Evolutionary conservation across 1,140 invertebrate genomes (phyloP).

Genomic region (Drosophila pruinosa): DNA sequence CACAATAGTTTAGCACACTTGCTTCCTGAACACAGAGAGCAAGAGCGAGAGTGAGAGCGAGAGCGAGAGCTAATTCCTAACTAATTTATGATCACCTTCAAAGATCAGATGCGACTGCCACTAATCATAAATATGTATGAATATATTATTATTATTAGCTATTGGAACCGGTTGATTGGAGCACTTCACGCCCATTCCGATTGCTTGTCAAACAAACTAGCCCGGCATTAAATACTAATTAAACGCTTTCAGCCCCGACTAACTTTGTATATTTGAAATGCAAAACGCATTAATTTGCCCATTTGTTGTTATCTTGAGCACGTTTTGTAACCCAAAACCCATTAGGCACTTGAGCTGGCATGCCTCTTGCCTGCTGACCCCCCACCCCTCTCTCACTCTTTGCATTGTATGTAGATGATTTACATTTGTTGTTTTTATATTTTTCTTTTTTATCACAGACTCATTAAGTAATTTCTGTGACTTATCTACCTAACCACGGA

Average conservation of each 20-base stretch:
- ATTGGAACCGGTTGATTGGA: constrained; percentile 21
- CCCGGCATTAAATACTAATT: constrained; percentile 78
- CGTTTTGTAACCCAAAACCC: constrained; percentile 78
- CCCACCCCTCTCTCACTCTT: too few relatives aligned
- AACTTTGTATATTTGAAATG: constrained; percentile 48
- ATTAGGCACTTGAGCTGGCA: constrained; percentile 69
- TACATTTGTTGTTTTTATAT: constrained; percentile 3
- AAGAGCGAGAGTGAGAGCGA: not conserved
- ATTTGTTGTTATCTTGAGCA: constrained; percentile 72
- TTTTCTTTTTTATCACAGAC: constrained; percentile 62
- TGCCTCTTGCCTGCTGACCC: too few relatives aligned
- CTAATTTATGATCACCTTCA: constrained; percentile 22
- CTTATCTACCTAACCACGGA: constrained; percentile 50
- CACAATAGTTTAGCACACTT: not conserved
- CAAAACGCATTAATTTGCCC: constrained; percentile 69
- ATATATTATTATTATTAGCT: constrained; percentile 3
- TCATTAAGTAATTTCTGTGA: constrained; percentile 77
- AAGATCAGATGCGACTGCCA: not conserved
- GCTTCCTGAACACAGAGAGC: constrained; percentile 42
- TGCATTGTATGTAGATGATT: not conserved
- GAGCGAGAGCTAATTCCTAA: constrained; percentile 25
- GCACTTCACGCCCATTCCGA: constrained; percentile 49
- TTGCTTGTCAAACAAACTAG: constrained; percentile 79
- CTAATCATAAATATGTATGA: constrained; percentile 25
- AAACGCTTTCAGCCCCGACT: constrained; percentile 47